A percentile compares a stretch with the other conserved stretches of the same genome.
phyloP scores from a whole-genome alignment of 1,140 invertebrate genomes.

The Ylistrum balloti region DNA sequence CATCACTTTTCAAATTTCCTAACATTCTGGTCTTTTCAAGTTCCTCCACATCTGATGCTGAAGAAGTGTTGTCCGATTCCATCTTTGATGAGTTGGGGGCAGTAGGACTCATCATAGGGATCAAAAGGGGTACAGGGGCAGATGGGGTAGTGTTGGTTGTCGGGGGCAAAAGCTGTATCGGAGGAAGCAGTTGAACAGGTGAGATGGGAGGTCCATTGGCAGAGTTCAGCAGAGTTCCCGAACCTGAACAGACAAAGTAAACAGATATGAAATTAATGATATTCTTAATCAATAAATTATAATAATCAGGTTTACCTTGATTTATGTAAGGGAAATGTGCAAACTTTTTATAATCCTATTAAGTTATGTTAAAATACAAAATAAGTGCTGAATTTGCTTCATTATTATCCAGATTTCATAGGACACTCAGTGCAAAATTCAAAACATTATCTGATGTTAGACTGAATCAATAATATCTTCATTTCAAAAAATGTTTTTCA shows the following conservation, averaged over 20 bases:
- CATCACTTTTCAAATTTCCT: slow-evolving; percentile 50
- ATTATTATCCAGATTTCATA: too few relatives aligned
- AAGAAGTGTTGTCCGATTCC: background rate
- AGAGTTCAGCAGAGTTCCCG: slow-evolving; percentile 63
- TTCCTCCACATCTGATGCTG: background rate
- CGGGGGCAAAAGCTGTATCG: slow-evolving; percentile 69
- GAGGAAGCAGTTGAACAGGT: slow-evolving; percentile 62
- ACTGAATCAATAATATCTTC: too few relatives aligned
- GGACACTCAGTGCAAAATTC: too few relatives aligned
- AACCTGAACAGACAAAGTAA: slow-evolving; percentile 37
- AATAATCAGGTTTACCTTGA: too few relatives aligned
- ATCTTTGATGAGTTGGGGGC: slow-evolving; percentile 42
- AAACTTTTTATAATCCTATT: too few relatives aligned
- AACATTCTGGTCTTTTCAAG: slow-evolving; percentile 41
- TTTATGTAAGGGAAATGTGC: too few relatives aligned
- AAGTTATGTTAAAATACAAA: too few relatives aligned
- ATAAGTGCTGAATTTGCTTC: too few relatives aligned
- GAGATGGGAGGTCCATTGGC: slow-evolving; percentile 64
- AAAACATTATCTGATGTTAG: too few relatives aligned
- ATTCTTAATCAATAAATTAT: too few relatives aligned
- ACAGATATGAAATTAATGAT: too few relatives aligned
- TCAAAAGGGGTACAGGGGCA: slow-evolving; percentile 67
- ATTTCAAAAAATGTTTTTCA: too few relatives aligned
- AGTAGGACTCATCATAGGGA: slow-evolving; percentile 62
- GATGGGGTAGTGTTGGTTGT: slow-evolving; percentile 63